Percentiles rank a stretch among this genome's conserved stretches.
Conservation (phyloP, 2,113 vertebrate genomes). For the Crotophaga sulcirostris region DNA sequence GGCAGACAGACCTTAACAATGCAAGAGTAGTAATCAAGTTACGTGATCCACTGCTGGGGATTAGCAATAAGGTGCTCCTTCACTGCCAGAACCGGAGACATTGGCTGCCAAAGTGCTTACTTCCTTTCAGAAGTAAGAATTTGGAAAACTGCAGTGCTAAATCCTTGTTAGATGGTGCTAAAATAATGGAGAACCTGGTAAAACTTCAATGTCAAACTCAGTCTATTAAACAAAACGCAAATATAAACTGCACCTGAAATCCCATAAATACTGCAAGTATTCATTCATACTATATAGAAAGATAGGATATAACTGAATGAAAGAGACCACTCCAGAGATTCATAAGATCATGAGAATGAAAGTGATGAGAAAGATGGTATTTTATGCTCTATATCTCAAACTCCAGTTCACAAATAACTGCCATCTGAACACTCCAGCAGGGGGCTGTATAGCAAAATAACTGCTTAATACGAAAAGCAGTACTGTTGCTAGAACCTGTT, state of each 20-base stretch:
- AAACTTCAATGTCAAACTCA: neutral
- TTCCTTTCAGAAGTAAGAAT: neutral
- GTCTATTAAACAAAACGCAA: neutral
- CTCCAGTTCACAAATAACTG: neutral
- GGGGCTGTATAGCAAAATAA: neutral
- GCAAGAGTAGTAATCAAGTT: neutral
- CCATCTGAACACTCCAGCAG: neutral
- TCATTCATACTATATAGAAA: neutral
- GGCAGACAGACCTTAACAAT: neutral
- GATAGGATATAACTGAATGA: neutral
- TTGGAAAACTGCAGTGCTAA: neutral
- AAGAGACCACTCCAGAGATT: neutral
- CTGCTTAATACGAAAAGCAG: neutral
- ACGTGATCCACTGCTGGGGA: neutral
- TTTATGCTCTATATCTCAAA: neutral
- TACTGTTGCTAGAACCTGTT: neutral
- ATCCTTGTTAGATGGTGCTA: neutral
- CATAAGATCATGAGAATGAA: neutral
- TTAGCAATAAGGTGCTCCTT: neutral
- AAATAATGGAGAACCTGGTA: neutral
- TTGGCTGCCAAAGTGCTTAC: neutral
- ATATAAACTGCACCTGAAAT: neutral
- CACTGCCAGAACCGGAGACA: neutral
- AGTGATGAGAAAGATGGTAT: neutral
- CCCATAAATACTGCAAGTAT: neutral